Percentiles rank a stretch among this genome's conserved stretches.
These are phyloP conservation scores for Sporophila hypoxantha DNA, from an alignment of 2,113 vertebrate genomes.

Conservation along the genomic window DNA sequence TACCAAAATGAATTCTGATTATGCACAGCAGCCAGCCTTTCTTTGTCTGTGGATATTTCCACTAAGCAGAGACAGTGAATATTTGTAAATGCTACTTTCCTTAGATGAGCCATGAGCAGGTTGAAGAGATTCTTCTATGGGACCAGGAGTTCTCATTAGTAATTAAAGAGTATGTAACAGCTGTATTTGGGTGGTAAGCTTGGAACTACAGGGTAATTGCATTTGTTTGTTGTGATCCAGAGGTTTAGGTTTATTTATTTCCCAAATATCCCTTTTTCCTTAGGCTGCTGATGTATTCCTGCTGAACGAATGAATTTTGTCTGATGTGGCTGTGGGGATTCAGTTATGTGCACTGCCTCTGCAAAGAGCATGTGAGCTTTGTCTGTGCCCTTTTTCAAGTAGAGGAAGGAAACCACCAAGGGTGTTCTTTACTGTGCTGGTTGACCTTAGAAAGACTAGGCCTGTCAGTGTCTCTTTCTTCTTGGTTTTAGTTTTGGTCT, in stretches of 20 bases:
- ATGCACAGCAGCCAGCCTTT: background rate
- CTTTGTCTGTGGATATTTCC: background rate
- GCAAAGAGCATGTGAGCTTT: background rate
- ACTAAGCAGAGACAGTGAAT: background rate
- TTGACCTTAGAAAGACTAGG: background rate
- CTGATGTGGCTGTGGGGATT: background rate
- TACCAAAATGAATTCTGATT: background rate
- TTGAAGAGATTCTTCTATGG: background rate
- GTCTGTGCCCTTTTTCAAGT: background rate
- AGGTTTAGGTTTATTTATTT: background rate
- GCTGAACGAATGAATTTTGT: background rate
- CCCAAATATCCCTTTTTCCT: background rate
- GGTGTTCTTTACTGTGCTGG: background rate
- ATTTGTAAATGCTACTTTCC: background rate
- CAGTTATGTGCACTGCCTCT: background rate
- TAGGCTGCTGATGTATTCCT: background rate
- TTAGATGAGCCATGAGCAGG: background rate
- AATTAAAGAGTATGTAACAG: background rate
- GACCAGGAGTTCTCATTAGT: background rate
- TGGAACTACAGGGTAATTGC: background rate
- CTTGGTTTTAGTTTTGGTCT: background rate
- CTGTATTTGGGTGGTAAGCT: background rate
- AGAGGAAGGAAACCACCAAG: background rate
- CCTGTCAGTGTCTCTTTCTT: background rate
- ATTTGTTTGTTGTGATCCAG: background rate